Conservation (phyloP, 1,140 invertebrate species). For the Caenorhabditis brenneri region DNA sequence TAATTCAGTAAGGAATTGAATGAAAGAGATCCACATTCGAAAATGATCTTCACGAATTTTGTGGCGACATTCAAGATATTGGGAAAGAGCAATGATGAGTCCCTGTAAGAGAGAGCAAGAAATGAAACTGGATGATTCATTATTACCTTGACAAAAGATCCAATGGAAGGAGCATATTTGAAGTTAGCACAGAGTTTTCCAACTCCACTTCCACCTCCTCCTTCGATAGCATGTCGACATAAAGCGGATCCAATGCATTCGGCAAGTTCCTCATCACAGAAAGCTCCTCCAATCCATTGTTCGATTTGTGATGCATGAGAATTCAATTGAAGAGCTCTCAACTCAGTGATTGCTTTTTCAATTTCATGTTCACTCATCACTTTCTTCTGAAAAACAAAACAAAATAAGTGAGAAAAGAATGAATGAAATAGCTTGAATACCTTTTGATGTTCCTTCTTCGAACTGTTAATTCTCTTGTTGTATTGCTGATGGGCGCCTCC, state of each 20-base stretch:
- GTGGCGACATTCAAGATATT: conserved; percentile 66
- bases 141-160: conserved; percentile 20
- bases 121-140: neutral
- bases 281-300: conserved; percentile 41
- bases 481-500: conserved; percentile 30
- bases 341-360: conserved; percentile 29
- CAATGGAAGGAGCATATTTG: conserved; percentile 38
- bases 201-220: conserved; percentile 44
- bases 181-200: conserved; percentile 41
- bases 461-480: conserved; percentile 20
- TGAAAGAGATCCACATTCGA: conserved; percentile 64
- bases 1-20: conserved; percentile 63
- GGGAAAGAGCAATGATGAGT: conserved; percentile 58
- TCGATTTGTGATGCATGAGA: neutral
- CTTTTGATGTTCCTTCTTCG: conserved; percentile 46
- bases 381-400: conserved; percentile 40
- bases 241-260: conserved; percentile 51
- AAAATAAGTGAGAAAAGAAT: neutral
- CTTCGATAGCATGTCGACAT: conserved; percentile 49
- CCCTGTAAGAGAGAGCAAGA: conserved; percentile 54
- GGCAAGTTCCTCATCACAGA: conserved; percentile 48
- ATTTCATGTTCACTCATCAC: conserved; percentile 48
- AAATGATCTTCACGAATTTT: conserved; percentile 62
- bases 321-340: conserved; percentile 11
- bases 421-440: neutral